A percentile compares a stretch with the other conserved stretches of the same genome.
phyloP scores from a whole-genome alignment of 1,140 invertebrate species.

The Nasonia giraulti region DNA sequence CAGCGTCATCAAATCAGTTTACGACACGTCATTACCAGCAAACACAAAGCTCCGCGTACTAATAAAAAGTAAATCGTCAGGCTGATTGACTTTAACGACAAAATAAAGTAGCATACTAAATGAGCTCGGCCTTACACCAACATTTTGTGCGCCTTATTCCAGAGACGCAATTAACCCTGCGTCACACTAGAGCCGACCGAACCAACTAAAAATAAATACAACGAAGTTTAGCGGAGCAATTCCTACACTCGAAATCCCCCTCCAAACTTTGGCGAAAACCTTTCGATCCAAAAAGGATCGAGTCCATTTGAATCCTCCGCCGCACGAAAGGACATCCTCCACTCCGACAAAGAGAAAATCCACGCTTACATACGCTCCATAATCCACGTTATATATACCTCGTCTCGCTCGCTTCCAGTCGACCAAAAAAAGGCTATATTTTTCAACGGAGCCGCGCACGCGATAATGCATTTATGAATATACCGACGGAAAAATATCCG shows the following conservation, averaged over 20 bases:
- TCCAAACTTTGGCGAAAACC: too few relatives aligned
- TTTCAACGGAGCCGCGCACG: not conserved
- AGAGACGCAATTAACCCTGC: too few relatives aligned
- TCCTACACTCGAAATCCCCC: too few relatives aligned
- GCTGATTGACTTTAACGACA: not conserved
- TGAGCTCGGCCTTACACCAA: not conserved
- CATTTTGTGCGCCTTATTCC: not conserved
- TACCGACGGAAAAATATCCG: not conserved
- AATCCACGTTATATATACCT: not conserved
- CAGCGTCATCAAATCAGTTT: too few relatives aligned
- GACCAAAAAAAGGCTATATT: not conserved
- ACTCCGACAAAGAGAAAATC: not conserved
- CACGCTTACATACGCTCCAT: not conserved
- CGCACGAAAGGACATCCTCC: not conserved
- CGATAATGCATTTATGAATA: not conserved
- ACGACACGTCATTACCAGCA: too few relatives aligned
- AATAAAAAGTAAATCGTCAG: not conserved
- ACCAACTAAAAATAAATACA: too few relatives aligned
- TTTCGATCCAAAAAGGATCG: not conserved
- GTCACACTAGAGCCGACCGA: too few relatives aligned
- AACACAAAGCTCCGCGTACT: too few relatives aligned
- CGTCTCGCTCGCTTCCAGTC: not conserved
- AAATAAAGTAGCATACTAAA: not conserved
- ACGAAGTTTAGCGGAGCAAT: too few relatives aligned
- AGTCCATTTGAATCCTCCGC: not conserved